phyloP scores from a whole-genome alignment of 2,888 invertebrate genomes.

The Acanthosepion lycidas region DNA sequence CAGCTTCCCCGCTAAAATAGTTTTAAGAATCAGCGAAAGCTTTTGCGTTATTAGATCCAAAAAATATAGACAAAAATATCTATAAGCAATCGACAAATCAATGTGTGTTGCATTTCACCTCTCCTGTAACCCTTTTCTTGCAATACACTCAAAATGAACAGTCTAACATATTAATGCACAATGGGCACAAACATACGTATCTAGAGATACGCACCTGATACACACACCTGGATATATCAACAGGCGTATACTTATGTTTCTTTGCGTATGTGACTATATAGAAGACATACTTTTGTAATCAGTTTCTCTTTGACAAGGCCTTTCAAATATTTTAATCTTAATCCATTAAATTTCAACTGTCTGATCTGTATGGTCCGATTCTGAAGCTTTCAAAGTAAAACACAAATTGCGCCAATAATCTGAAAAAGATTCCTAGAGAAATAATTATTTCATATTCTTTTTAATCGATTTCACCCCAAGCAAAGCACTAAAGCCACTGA shows the following conservation, averaged over 20 bases:
- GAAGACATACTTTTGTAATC: no score
- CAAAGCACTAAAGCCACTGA: no score
- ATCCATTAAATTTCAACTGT: not conserved
- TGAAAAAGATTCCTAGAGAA: no score
- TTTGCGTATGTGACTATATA: no score
- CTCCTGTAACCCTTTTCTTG: not conserved
- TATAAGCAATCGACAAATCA: not conserved
- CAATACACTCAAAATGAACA: not conserved
- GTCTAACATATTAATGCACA: not conserved
- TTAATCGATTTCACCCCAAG: no score
- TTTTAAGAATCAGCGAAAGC: not conserved
- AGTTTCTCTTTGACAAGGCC: not conserved
- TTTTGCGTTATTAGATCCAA: not conserved
- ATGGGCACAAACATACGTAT: no score
- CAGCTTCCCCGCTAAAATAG: accelerated
- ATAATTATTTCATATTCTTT: no score
- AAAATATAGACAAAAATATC: not conserved
- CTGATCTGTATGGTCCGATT: not conserved
- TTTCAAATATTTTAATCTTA: not conserved
- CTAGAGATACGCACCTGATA: no score
- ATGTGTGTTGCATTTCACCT: not conserved
- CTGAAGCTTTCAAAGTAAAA: not conserved
- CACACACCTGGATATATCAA: no score
- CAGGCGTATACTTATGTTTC: no score
- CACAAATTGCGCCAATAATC: no score